A percentile compares a stretch with the other conserved stretches of the same genome.
These are phyloP conservation scores for Coracopsis vasa DNA, from an alignment of 2,113 vertebrate genomes.

Conservation along the genomic window DNA sequence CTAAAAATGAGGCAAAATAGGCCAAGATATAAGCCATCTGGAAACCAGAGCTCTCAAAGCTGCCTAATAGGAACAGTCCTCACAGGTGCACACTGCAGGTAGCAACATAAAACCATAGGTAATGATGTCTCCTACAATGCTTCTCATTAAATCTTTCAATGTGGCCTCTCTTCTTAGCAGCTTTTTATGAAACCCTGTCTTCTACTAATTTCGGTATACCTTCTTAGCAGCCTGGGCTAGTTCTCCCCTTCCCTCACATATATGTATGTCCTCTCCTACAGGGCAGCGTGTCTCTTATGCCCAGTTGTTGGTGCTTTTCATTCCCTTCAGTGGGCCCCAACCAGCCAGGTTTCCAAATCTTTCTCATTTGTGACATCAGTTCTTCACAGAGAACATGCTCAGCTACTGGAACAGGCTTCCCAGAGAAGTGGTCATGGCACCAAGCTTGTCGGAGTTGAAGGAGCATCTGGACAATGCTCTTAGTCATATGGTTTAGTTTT, in stretches of 20 bases:
- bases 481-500: background rate
- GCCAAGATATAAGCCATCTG: background rate
- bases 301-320: background rate
- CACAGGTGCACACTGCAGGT: background rate
- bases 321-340: background rate
- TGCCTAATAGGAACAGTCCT: background rate
- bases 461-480: background rate
- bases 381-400: background rate
- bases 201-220: background rate
- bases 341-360: background rate
- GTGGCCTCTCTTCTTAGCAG: background rate
- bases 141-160: background rate
- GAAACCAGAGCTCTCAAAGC: background rate
- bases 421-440: background rate
- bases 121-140: background rate
- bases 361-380: accelerated
- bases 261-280: accelerated
- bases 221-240: background rate
- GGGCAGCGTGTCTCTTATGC: background rate
- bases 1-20: background rate
- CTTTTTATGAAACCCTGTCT: background rate
- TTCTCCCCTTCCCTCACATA: background rate
- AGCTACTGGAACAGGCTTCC: background rate
- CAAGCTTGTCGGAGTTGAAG: background rate
- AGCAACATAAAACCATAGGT: background rate